Evolutionary conservation across 2,113 vertebrate species (phyloP), one percentile per base, ranked within the genome.

Genomic region (Xenopus laevis): DNA sequence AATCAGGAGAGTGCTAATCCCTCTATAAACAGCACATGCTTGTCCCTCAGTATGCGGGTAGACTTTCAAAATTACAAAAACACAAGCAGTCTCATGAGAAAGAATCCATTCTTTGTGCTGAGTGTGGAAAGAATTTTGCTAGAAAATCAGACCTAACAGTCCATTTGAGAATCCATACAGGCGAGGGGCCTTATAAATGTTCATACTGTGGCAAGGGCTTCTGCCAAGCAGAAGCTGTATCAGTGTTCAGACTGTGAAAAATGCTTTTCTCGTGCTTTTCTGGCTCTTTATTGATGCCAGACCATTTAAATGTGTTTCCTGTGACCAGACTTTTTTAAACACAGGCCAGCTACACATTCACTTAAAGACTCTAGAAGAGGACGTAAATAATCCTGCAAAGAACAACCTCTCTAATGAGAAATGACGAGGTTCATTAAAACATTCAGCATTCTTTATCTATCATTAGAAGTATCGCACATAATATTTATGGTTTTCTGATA

Each of bases 201-300:
- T 27, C 60, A 23, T 61, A 47, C 23, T 62, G 69, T 47, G 60
- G 40, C 13, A 71, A 71, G 44, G 13, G 13, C 20, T 71, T 61
- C 58, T 61, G 57, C 21, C 68, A 71, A 53, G 68, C 75, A 13
- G 33, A 40, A 40, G 33, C 33, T 5, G 6, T 40, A 40, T 9
- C 33, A 40, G 33, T 40, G 33, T 40, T 40, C 33, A 40, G 33
- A 40, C 33, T 40, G 33, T 40, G 33, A 40, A 40, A 61, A 65
- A 17, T n/a, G 55, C 18, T 72, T 72, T 13, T 30, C 71, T 59
- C 58, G n/a, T n/a, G n/a, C n/a, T n/a, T n/a, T n/a, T n/a, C n/a
- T n/a, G n/a, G 60, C 40, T 65, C 62, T 4, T 61, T 17, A 60
- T 45, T 2, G 53, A 45, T 13, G 65, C 61, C 30, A 66, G 40